A percentile compares a stretch with the other conserved stretches of the same genome.
These are phyloP conservation scores for Polydrusus pterygomalis DNA, from an alignment of 2,888 invertebrate species.

Conservation along the genomic window DNA sequence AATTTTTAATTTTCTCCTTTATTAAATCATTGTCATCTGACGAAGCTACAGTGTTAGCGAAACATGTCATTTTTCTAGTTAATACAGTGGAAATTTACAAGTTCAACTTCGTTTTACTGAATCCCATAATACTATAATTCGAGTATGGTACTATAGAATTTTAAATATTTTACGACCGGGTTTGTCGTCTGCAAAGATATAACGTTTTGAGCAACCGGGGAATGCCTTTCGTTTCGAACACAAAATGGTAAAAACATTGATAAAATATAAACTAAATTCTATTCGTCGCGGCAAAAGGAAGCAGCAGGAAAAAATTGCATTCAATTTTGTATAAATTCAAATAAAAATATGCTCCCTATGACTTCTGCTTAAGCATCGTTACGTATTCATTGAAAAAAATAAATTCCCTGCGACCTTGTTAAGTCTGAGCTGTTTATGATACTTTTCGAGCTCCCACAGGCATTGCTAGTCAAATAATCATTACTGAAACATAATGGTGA, in stretches of 20 bases:
- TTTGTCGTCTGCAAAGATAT: too few species aligned
- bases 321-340: constrained; percentile 13
- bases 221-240: too few species aligned
- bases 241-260: background rate
- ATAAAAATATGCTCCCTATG: constrained; percentile 42
- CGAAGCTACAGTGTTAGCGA: too few species aligned
- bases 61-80: too few species aligned
- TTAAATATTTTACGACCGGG: too few species aligned
- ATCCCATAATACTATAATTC: too few species aligned
- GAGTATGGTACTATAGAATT: too few species aligned
- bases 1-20: too few species aligned
- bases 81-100: too few species aligned
- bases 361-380: constrained; percentile 55
- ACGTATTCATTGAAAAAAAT: constrained; percentile 68
- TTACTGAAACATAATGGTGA: constrained; percentile 59
- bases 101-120: too few species aligned
- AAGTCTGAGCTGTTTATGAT: constrained; percentile 64
- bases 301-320: background rate
- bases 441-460: constrained; percentile 61
- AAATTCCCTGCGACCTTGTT: constrained; percentile 65
- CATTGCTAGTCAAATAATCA: constrained; percentile 60
- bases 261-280: background rate
- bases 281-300: background rate
- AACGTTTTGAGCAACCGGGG: too few species aligned
- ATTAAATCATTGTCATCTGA: too few species aligned